phyloP scores from a whole-genome alignment of 1,140 invertebrate species.

The Drosophila suzukii region DNA sequence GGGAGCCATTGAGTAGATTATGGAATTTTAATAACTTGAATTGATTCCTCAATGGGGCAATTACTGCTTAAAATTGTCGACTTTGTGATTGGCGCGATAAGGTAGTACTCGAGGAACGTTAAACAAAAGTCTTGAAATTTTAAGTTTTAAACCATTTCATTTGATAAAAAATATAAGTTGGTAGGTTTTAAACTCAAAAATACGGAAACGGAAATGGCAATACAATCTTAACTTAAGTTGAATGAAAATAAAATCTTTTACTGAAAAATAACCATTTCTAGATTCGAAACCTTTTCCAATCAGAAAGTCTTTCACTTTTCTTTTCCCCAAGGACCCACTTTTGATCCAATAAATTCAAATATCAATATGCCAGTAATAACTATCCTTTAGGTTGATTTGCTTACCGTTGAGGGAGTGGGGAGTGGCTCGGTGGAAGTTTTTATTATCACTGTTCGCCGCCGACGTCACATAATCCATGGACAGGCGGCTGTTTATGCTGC shows the following conservation, averaged over 20 bases:
- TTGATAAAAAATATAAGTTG: neutral
- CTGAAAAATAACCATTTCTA: no score
- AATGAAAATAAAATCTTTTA: neutral
- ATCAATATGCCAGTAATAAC: neutral
- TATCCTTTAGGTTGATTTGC: conserved; percentile 34
- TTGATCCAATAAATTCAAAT: conserved; percentile 15
- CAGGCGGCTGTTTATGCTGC: conserved; percentile 57
- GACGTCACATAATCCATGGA: conserved; percentile 66
- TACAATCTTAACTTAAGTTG: neutral
- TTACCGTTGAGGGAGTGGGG: conserved; percentile 73
- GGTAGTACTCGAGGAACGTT: neutral
- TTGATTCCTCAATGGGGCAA: neutral
- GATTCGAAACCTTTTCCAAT: conserved; percentile 3
- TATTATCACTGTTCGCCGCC: conserved; percentile 73
- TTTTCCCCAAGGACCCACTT: conserved; percentile 1
- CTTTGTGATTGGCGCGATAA: neutral
- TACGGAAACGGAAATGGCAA: neutral
- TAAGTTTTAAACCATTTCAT: neutral
- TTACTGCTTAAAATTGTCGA: neutral
- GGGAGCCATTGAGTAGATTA: neutral
- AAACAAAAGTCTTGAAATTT: neutral
- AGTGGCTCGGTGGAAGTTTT: conserved; percentile 63
- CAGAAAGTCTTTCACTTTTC: conserved; percentile 2
- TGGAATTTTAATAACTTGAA: conserved; percentile 5
- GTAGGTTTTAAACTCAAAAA: neutral